A percentile compares a stretch with the other conserved stretches of the same genome.
Evolutionary conservation across 2,797 vertebrate genomes (phyloP).

Genomic region (Forpus xanthops): DNA sequence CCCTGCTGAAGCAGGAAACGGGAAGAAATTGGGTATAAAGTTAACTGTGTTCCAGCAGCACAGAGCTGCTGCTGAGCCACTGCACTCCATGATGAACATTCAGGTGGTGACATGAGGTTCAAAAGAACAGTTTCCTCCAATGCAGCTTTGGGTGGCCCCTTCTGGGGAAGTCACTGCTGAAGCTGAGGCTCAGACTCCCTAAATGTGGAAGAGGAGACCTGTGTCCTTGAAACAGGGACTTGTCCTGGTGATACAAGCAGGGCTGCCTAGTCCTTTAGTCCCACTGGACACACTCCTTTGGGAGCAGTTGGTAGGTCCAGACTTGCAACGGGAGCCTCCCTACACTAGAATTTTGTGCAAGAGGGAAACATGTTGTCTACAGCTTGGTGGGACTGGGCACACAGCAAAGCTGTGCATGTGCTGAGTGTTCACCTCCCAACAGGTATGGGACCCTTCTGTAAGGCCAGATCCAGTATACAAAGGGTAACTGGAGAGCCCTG

Average conservation of each 20-base stretch:
- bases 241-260: neutral
- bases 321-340: neutral
- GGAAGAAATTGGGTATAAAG: neutral
- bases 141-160: neutral
- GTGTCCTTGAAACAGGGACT: neutral
- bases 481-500: neutral
- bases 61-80: neutral
- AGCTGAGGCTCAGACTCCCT: neutral
- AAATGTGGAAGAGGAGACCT: neutral
- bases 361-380: too few species aligned
- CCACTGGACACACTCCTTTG: fast-evolving
- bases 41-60: neutral
- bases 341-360: neutral
- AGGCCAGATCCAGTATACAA: fast-evolving
- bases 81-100: neutral
- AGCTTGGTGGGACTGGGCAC: neutral
- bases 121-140: neutral
- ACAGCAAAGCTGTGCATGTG: neutral
- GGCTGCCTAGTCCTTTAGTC: neutral
- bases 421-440: neutral
- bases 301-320: neutral
- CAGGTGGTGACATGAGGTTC: fast-evolving
- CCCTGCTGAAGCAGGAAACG: neutral
- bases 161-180: neutral
- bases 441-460: neutral